These are phyloP conservation scores for Yponomeuta malinellus DNA, from an alignment of 2,888 invertebrate species.

Conservation along the genomic window DNA sequence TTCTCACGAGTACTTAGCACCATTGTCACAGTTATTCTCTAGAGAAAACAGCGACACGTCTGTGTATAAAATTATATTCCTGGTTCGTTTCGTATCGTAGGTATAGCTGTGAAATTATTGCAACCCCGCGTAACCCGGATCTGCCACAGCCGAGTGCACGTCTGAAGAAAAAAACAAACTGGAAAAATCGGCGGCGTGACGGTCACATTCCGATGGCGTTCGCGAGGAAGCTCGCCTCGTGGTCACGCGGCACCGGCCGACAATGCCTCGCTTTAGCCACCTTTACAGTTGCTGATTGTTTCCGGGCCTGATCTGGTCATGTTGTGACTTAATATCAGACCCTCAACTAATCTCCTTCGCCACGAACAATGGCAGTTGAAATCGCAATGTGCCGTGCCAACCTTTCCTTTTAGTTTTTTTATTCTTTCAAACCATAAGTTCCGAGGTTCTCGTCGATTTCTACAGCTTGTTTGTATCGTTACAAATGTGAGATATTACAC, in stretches of 20 bases:
- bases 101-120: constrained; percentile 10
- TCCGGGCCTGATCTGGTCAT: not conserved
- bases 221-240: constrained; percentile 32
- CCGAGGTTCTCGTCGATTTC: not conserved
- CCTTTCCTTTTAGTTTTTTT: not conserved
- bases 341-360: not conserved
- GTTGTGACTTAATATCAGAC: not conserved
- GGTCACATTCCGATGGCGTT: constrained; percentile 35
- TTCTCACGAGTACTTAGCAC: constrained; percentile 43
- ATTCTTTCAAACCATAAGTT: not conserved
- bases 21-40: constrained; percentile 41
- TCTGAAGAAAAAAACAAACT: constrained; percentile 35
- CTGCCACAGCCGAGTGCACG: constrained; percentile 28
- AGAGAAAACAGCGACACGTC: constrained; percentile 34
- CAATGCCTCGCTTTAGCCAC: not conserved
- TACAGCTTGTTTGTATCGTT: not conserved
- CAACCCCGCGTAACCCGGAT: constrained; percentile 33
- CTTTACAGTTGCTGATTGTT: not conserved
- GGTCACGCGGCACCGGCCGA: not conserved
- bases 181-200: constrained; percentile 31
- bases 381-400: not conserved
- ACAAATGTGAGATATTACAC: constrained; percentile 12
- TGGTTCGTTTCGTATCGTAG: constrained; percentile 5
- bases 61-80: constrained; percentile 19
- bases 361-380: not conserved